Evolutionary conservation across 2,113 vertebrate species (phyloP), one percentile per base, ranked within the genome.

Genomic region (Hippocampus barbouri): DNA sequence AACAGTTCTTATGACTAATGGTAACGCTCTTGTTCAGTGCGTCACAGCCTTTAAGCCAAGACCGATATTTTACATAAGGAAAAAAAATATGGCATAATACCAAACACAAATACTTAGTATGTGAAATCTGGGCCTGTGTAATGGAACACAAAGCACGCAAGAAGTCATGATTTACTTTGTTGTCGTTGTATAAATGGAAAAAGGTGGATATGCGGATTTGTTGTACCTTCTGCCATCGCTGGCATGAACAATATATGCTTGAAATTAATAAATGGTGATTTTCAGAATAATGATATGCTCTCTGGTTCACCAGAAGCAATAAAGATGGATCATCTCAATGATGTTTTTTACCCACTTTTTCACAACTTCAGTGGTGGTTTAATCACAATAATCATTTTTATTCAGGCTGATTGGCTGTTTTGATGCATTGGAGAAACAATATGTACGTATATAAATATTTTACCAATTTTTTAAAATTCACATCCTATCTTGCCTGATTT

Each of bases 391-490:
- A 40, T 21, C 10, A 25, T 66, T 54, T 64, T 84, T 86, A 86
- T 90, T 78, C 76, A 98, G 96, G 97, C 92, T 98, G 91, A 91
- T 96, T 83, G 97, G 97, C 76, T 96, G 95, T 85, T 98, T 97
- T 27, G 96, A 98, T 90, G 97, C 96, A 73, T 85, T 99, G 75
- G 93, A 98, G 86, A 98, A 91, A 86, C 94, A 94, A 92, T 99
- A 97, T 11, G 97, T 98, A 92, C 96, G 97, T 95, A 2, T 2
- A 64, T 34, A 25, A 43, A 49, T 40, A 12, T 9, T 10, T 34
- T 0, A 38, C 64, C 1, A 62, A 8, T 25, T n/a, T 0, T 69
- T 67, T 59, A 5, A 54, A 62, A 53, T 27, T 15, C 23, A 2
- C 23, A 25, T 73, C 51, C 43, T 53, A 38, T 72, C 59, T 43